Evolutionary conservation across 1,140 invertebrate genomes (phyloP), one percentile per base, ranked within the genome.

Genomic region (Adoxophyes honmai): DNA sequence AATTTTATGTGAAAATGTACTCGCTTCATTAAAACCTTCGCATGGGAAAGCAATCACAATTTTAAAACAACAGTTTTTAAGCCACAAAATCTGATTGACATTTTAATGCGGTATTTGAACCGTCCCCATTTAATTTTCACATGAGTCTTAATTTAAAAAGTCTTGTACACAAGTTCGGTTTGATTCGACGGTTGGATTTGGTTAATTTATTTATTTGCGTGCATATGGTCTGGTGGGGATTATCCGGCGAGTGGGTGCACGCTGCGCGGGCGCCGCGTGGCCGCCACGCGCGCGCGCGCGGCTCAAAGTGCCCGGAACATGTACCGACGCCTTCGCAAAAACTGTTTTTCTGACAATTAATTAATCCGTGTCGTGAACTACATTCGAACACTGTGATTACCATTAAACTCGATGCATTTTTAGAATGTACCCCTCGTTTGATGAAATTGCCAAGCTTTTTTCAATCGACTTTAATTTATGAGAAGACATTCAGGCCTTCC

Each of bases 201-300:
- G 70, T 82, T 86, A 83, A 86, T 84, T 86, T 83, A 86, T 86
- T 86, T 86, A 84, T 84, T 84, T 83, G 77, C 52, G 54, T 73
- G 80, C 81, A 68, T 84, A 76, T 84, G 81, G 64, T 74, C 42
- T 57, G 36, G 57, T 42, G 18, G 67, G 73, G 83, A 80, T 86
- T 83, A 86, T 84, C 83, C 78, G 34, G 56, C 18, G 69, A 71
- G 76, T 62, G 64, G 52, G 33, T 60, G 73, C 77, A 78, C 71
- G 71, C 73, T 74, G 71, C 60, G 38, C 44, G 34, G 56, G 11
- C 48, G 10, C 39, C 54, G 62, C 68, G 68, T 53, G 72, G 0
- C 61, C 37, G 55, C n/a, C 48, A 15, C 34, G 48, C 15, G 21
- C 10, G 42, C 77, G 68, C 72, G 70, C 66, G 76, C 21, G 36